Evolutionary conservation across 2,888 invertebrate species (phyloP).

Genomic region (Tenthredo livida): DNA sequence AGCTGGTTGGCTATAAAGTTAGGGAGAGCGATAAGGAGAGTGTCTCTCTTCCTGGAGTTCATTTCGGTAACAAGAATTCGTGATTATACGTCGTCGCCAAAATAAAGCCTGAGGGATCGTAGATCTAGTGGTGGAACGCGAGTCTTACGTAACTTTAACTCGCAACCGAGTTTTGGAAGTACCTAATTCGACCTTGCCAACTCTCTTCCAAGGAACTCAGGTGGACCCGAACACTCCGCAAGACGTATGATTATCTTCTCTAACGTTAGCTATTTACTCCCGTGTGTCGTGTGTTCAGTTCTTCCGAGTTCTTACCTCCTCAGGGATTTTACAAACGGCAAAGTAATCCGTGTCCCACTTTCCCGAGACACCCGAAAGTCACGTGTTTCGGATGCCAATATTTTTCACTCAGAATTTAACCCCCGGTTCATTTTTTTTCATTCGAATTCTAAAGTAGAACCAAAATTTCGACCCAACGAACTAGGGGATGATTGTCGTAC

Average conservation of each 20-base stretch:
- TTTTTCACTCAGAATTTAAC: background rate
- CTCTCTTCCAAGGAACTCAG: constrained; percentile 19
- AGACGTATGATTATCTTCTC: constrained; percentile 42
- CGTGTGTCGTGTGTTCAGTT: background rate
- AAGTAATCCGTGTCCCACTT: constrained; percentile 21
- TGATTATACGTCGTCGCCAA: constrained; percentile 48
- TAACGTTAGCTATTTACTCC: constrained; percentile 20
- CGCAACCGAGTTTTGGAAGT: constrained; percentile 22
- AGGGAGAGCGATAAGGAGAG: background rate
- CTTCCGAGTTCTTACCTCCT: constrained; percentile 20
- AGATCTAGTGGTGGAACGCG: constrained; percentile 33
- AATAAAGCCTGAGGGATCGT: constrained; percentile 45
- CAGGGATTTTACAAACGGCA: constrained; percentile 8
- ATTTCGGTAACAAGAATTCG: constrained; percentile 52
- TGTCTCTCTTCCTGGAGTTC: constrained; percentile 25
- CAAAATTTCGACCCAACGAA: background rate
- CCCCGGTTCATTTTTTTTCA: background rate
- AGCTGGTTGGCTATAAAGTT: background rate
- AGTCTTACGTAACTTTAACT: constrained; percentile 36
- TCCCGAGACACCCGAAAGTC: background rate
- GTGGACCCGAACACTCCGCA: constrained; percentile 1
- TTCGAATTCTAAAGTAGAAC: no score
- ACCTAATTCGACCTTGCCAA: constrained; percentile 34
- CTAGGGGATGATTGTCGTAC: background rate
- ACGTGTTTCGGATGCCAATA: background rate